Percentiles rank a stretch among this genome's conserved stretches.
phyloP scores from a whole-genome alignment of 2,888 invertebrate species.

The Pseudococcus longispinus region DNA sequence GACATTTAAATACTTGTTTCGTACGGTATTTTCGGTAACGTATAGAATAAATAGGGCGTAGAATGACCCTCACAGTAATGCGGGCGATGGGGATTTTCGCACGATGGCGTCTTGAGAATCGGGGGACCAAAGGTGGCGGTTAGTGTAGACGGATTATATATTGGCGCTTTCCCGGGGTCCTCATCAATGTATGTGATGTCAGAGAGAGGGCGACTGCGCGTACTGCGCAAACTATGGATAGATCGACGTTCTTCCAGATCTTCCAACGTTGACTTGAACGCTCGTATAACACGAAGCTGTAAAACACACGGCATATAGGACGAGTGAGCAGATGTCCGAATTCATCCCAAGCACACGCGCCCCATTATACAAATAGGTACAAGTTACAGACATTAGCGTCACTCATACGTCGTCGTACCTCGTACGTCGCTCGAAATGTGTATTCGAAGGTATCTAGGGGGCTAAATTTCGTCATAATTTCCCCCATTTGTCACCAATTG shows the following conservation, averaged over 20 bases:
- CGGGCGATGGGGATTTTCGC: slow-evolving; percentile 61
- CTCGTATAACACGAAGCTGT: slow-evolving; percentile 99
- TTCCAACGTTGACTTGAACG: slow-evolving; percentile 99
- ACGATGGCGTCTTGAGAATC: slow-evolving; percentile 57
- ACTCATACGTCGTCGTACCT: too few species aligned
- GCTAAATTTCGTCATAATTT: too few species aligned
- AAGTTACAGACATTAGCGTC: background rate
- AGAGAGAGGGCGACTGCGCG: slow-evolving; percentile 78
- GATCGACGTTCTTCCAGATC: slow-evolving; percentile 99
- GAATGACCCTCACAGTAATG: slow-evolving; percentile 62
- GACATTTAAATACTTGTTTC: slow-evolving; percentile 73
- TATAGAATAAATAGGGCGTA: slow-evolving; percentile 55
- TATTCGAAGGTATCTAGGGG: too few species aligned
- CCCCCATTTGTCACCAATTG: too few species aligned
- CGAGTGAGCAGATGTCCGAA: slow-evolving; percentile 52
- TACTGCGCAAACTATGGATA: slow-evolving; percentile 89
- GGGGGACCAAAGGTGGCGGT: slow-evolving; percentile 58
- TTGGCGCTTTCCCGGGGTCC: slow-evolving; percentile 64
- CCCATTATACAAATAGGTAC: background rate
- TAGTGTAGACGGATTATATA: slow-evolving; percentile 57
- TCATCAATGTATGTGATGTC: slow-evolving; percentile 87
- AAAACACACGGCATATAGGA: slow-evolving; percentile 64
- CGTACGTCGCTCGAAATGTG: too few species aligned
- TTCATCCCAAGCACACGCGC: slow-evolving; percentile 55
- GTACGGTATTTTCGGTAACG: slow-evolving; percentile 72